Conservation (phyloP, 92 coral and sea anemone species). For the Isaurus tuberculatus region DNA sequence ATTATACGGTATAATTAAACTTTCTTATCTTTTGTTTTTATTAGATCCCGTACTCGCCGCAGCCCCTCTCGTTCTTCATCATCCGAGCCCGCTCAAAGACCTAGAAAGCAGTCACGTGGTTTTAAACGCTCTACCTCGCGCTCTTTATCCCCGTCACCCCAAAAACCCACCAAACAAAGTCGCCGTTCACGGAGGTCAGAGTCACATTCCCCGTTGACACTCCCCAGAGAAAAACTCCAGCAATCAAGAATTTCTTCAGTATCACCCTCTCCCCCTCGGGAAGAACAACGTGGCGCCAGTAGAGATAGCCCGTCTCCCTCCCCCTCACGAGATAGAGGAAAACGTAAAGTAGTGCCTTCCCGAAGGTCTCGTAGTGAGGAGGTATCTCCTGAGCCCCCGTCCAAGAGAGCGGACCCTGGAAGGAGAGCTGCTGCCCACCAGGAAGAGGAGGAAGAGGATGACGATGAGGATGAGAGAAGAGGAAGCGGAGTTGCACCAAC, state of each 20-base stretch:
- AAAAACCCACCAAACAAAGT: conserved; percentile 9
- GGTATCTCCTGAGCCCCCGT: conserved; percentile 65
- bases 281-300: background rate
- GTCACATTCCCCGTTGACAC: conserved; percentile 59
- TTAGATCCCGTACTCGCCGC: conserved; percentile 42
- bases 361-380: conserved; percentile 75
- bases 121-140: conserved; percentile 53
- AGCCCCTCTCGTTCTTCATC: conserved; percentile 62
- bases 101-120: conserved; percentile 28
- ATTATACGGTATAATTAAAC: background rate
- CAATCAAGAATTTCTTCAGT: conserved; percentile 36
- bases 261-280: conserved; percentile 53
- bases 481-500: background rate
- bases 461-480: conserved; percentile 25
- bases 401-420: conserved; percentile 55
- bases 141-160: conserved; percentile 30
- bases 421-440: conserved; percentile 4
- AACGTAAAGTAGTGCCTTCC: conserved; percentile 55
- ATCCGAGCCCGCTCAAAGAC: conserved; percentile 38
- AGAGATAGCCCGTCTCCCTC: conserved; percentile 41
- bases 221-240: conserved; percentile 30
- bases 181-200: conserved; percentile 62
- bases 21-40: background rate
- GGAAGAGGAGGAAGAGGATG: conserved; percentile 15
- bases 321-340: conserved; percentile 64